These are phyloP conservation scores for Chaetodon trifascialis DNA, from an alignment of 2,113 vertebrate species.

Conservation along the genomic window DNA sequence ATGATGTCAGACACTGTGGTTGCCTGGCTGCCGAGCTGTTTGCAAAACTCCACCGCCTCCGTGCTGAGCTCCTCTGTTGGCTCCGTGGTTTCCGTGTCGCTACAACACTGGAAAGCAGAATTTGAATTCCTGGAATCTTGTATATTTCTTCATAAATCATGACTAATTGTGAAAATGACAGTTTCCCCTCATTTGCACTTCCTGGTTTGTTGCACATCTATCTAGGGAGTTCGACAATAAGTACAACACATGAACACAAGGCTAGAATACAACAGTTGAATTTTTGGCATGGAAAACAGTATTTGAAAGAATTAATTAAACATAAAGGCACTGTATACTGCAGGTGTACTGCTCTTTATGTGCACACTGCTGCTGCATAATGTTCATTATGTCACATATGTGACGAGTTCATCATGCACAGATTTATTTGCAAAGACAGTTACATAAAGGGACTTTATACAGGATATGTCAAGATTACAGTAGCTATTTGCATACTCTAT, in stretches of 20 bases:
- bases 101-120: slow-evolving; percentile 77
- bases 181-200: too few relatives aligned
- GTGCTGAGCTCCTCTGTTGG: slow-evolving; percentile 86
- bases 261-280: too few relatives aligned
- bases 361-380: not conserved
- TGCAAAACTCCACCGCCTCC: slow-evolving; percentile 88
- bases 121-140: not conserved
- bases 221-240: too few relatives aligned
- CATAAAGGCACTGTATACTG: not conserved
- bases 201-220: too few relatives aligned
- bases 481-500: not conserved
- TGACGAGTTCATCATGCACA: not conserved
- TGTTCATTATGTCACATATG: not conserved
- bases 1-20: slow-evolving; percentile 87
- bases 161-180: not conserved
- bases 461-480: not conserved
- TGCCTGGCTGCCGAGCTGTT: slow-evolving; percentile 85
- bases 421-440: not conserved
- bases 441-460: not conserved
- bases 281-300: not conserved
- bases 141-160: not conserved
- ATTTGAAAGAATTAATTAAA: not conserved
- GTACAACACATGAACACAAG: too few relatives aligned
- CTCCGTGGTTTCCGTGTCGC: slow-evolving; percentile 87
- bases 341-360: not conserved